Percentiles rank a stretch among this genome's conserved stretches.
phyloP scores from a whole-genome alignment of 2,113 vertebrate species.

The Bucco capensis region DNA sequence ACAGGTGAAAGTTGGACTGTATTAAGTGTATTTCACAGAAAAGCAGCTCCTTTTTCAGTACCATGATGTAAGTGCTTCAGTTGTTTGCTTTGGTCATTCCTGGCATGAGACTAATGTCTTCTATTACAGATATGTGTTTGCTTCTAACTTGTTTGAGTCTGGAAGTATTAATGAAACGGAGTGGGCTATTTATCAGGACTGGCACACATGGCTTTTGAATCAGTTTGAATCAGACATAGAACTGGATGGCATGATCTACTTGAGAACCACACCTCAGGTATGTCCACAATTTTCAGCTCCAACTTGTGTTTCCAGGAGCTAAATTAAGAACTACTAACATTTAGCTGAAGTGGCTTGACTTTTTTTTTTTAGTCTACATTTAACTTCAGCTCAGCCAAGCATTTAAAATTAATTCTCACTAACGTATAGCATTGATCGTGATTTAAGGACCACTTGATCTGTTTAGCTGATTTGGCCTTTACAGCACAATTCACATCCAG shows the following conservation, averaged over 20 bases:
- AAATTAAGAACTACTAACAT: not conserved
- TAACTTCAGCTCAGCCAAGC: not conserved
- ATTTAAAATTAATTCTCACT: not conserved
- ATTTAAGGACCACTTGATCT: not conserved
- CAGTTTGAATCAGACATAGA: constrained; percentile 77
- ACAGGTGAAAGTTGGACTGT: too few species aligned
- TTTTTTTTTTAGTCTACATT: not conserved
- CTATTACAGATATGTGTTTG: constrained; percentile 79
- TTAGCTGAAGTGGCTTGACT: not conserved
- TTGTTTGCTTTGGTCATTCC: not conserved
- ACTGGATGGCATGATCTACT: constrained; percentile 83
- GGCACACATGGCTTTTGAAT: constrained; percentile 81
- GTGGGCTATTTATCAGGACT: constrained; percentile 84
- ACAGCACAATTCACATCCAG: not conserved
- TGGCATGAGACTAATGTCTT: not conserved
- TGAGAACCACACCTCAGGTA: constrained; percentile 81
- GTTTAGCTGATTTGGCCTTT: not conserved
- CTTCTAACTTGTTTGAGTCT: constrained; percentile 80
- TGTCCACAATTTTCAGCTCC: not conserved
- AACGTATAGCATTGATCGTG: not conserved
- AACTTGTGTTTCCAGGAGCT: too few species aligned
- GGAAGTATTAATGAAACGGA: constrained; percentile 80
- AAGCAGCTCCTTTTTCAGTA: not conserved
- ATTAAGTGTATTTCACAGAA: not conserved
- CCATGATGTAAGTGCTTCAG: not conserved